A percentile compares a stretch with the other conserved stretches of the same genome.
Conservation (phyloP, 2,113 vertebrate genomes). For the chimpanzee (Pan troglodytes) region DNA sequence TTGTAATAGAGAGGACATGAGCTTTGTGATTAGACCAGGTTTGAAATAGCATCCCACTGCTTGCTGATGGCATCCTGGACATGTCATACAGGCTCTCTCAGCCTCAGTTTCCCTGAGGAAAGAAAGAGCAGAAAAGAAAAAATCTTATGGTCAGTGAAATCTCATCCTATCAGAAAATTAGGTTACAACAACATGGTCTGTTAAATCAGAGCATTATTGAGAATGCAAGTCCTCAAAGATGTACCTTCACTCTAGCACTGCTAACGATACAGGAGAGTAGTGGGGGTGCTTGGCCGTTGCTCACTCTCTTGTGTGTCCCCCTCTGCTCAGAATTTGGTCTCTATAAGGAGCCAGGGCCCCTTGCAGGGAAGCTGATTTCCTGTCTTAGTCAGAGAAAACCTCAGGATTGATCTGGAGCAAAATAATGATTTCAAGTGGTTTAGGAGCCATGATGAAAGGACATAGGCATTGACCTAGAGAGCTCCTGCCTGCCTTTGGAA, state of each 20-base stretch:
- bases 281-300: background rate
- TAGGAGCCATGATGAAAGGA: background rate
- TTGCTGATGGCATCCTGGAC: too few species aligned
- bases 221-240: background rate
- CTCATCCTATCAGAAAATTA: background rate
- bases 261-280: rapidly evolving
- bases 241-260: background rate
- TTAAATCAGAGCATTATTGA: background rate
- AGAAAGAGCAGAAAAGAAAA: background rate
- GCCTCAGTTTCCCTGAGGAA: background rate
- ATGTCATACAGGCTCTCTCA: background rate
- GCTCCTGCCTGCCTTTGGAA: background rate
- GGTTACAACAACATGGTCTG: rapidly evolving
- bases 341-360: background rate
- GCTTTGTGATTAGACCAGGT: background rate
- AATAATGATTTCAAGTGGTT: background rate
- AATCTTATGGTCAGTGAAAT: background rate
- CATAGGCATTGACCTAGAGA: background rate
- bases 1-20: background rate
- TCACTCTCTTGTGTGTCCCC: background rate
- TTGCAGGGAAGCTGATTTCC: background rate
- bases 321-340: background rate
- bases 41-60: background rate
- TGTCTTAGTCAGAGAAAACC: background rate
- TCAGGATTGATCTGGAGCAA: background rate